Evolutionary conservation across 2,888 invertebrate species (phyloP).

Genomic region (Phyto melanocephala): DNA sequence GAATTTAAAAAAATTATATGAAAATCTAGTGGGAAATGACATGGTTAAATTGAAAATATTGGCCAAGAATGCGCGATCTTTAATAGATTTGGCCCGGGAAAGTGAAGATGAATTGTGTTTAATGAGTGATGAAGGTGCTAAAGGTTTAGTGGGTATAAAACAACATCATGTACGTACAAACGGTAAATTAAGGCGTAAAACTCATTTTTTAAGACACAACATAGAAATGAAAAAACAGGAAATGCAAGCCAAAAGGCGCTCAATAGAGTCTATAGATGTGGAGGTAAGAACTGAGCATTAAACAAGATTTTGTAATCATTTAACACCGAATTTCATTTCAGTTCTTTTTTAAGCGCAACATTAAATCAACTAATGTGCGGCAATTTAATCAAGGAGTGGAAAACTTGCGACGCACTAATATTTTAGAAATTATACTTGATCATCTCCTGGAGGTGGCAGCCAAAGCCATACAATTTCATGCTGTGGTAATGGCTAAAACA

Average conservation of each 20-base stretch:
- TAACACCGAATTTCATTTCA: conserved; percentile 39
- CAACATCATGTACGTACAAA: conserved; percentile 80
- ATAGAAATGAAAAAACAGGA: conserved; percentile 70
- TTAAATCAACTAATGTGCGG: conserved; percentile 62
- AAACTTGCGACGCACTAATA: conserved; percentile 81
- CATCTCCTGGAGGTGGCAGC: conserved; percentile 86
- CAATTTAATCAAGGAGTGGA: conserved; percentile 79
- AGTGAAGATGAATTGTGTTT: conserved; percentile 31
- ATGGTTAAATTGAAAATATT: conserved; percentile 77
- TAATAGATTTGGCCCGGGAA: conserved; percentile 68
- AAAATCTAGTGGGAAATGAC: conserved; percentile 80
- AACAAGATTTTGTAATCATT: neutral
- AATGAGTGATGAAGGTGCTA: conserved; percentile 76
- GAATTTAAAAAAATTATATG: conserved; percentile 81
- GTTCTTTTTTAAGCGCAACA: conserved; percentile 69
- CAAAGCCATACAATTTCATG: conserved; percentile 82
- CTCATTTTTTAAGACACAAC: conserved; percentile 72
- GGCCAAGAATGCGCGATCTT: conserved; percentile 69
- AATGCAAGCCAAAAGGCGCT: conserved; percentile 70
- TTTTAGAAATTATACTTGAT: conserved; percentile 85
- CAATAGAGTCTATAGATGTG: conserved; percentile 81
- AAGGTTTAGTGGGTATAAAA: conserved; percentile 79
- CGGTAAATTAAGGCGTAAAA: conserved; percentile 80
- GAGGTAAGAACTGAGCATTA: conserved; percentile 78
- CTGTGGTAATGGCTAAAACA: conserved; percentile 82